Conservation (phyloP, 1,140 invertebrate genomes). For the Macrobrachium rosenbergii region DNA sequence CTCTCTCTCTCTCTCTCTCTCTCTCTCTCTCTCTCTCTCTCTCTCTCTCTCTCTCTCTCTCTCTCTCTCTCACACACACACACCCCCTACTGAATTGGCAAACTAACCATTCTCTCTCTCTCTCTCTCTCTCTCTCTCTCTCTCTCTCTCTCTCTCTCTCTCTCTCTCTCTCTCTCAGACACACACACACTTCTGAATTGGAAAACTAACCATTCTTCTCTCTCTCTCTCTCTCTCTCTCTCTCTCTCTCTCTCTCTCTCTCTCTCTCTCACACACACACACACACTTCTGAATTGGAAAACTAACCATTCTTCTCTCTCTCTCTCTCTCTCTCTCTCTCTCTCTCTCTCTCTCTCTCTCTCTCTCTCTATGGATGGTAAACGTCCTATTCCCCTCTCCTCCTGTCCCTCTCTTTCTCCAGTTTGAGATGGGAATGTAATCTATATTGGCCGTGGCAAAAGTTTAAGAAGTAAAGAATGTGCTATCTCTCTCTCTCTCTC, state of each 20-base stretch:
- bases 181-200: background rate
- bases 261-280: background rate
- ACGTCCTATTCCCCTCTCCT: background rate
- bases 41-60: slow-evolving; percentile 35
- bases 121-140: slow-evolving; percentile 11
- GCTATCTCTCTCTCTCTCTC: too few relatives aligned
- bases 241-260: slow-evolving; percentile 24
- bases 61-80: too few relatives aligned
- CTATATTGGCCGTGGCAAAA: background rate
- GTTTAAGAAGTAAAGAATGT: slow-evolving; percentile 1
- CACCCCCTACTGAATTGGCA: too few relatives aligned
- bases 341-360: slow-evolving; percentile 37
- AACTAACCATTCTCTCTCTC: slow-evolving; percentile 43
- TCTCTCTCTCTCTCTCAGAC: slow-evolving; percentile 36
- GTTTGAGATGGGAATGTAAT: background rate
- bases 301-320: slow-evolving; percentile 21
- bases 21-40: slow-evolving; percentile 21
- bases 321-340: slow-evolving; percentile 35
- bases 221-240: slow-evolving; percentile 21
- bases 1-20: slow-evolving; percentile 21
- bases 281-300: background rate
- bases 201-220: background rate
- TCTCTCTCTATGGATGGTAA: background rate
- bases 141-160: slow-evolving; percentile 39
- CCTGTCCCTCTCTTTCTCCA: slow-evolving; percentile 7